Conservation (phyloP, 2,797 vertebrate genomes). For the Nasua narica region DNA sequence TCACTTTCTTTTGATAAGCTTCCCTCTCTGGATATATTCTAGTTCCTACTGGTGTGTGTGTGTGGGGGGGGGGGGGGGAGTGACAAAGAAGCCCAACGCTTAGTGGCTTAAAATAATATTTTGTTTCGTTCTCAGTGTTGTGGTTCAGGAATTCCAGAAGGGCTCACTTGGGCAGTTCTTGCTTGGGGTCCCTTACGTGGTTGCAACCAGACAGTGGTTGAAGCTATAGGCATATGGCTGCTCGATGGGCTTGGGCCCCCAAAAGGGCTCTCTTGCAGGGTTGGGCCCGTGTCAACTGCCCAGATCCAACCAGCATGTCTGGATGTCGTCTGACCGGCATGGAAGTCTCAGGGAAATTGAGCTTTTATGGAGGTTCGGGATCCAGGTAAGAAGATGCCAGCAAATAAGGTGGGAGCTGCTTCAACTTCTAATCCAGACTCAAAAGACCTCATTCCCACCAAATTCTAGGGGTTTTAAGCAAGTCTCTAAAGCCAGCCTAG, state of each 20-base stretch:
- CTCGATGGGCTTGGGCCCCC: background rate
- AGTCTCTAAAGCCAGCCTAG: background rate
- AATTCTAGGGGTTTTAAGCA: background rate
- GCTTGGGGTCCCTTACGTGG: accelerated
- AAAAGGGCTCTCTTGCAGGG: background rate
- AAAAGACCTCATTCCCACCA: background rate
- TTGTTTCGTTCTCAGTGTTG: background rate
- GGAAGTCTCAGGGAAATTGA: background rate
- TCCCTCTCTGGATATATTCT: background rate
- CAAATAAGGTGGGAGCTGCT: background rate
- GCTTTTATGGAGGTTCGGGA: background rate
- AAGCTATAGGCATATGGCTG: background rate
- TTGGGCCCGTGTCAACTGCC: background rate
- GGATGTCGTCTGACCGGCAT: background rate
- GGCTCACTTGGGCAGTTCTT: background rate
- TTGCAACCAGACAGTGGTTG: background rate
- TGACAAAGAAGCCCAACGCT: background rate
- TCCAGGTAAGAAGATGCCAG: background rate
- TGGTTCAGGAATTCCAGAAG: background rate
- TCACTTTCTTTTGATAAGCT: too few species aligned
- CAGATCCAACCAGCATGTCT: accelerated
- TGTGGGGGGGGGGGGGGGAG: too few species aligned
- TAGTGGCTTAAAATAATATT: background rate
- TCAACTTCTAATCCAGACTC: background rate
- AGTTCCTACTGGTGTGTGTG: too few species aligned